These are phyloP conservation scores for Reticulitermes lucifugus DNA, from an alignment of 2,888 invertebrate species.

Conservation along the genomic window DNA sequence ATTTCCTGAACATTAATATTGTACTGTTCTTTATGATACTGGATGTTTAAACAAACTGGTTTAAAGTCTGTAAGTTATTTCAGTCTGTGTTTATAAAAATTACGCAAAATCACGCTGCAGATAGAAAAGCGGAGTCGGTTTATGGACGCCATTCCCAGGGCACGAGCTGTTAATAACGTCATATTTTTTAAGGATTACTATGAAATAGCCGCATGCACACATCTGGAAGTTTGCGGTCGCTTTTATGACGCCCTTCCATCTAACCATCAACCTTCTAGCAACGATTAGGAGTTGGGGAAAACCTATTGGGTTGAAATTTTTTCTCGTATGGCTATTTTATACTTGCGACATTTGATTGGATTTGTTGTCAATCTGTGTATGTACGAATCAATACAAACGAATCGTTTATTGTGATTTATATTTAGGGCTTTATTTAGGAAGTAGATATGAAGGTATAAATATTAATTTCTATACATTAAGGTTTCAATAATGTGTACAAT, in stretches of 20 bases:
- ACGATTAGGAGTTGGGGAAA: not conserved
- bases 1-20: not conserved
- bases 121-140: not conserved
- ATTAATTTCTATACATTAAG: not conserved
- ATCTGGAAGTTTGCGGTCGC: not conserved
- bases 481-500: not conserved
- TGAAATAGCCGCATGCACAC: not conserved
- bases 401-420: not conserved
- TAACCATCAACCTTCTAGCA: not conserved
- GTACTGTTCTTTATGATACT: not conserved
- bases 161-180: not conserved
- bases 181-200: conserved; percentile 8
- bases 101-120: not conserved
- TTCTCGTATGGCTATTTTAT: not conserved
- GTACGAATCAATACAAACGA: not conserved
- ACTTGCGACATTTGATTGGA: not conserved
- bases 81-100: not conserved
- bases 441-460: not conserved
- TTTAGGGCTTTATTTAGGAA: not conserved
- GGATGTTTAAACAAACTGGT: not conserved
- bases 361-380: not conserved
- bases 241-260: not conserved
- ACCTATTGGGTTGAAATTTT: not conserved
- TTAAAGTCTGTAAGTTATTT: not conserved
- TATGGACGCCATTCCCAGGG: not conserved